Base-by-base conservation (phyloP, 2,888 invertebrate species). In the Drosophila rubida region DNA sequence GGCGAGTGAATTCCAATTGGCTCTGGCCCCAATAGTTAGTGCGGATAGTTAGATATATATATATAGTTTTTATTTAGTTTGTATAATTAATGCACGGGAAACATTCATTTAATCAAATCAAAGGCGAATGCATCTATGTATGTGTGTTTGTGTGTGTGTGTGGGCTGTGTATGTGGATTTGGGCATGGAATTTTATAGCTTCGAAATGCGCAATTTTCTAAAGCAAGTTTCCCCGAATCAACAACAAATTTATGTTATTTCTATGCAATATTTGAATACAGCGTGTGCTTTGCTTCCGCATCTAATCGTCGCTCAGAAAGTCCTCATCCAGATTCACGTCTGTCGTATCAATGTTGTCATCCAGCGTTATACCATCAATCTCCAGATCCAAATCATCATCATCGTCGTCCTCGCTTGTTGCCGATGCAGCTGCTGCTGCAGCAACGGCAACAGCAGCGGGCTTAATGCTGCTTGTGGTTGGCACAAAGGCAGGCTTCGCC, bases 371-470 rank as follows among this genome's bases (percentile, higher is more conserved):
- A 75, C 95, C 96, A 75, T 97, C 97, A 54, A 97, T 94, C 91
- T 97, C 97, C 49, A 96, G 92, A 89, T 97, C 97, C 39, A 97
- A 92, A 87, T 97, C 97, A 87, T 97, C 97, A 41, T 97, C 92
- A 87, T 97, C 97, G 82, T 94, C 75, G 76, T 80, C 81, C 19
- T 75, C 72, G 22, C 39, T 61, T 44, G 54, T 30, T 2, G 54
- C 66, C n/a, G 55, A 46, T 8, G 62, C 51, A 13, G 49, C 13
- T 8, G 45, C 41, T 44, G 57, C 35, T 32, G 49, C 45, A 2
- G 25, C 25, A 25, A 25, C 25, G 1, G 49, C 41, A 45, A 57
- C 37, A 37, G 49, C 42, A 3, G 51, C 50, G 25, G 64, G 49
- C 30, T 44, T 58, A 19, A 45, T 44, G 46, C 57, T 60, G 41